Percentiles rank a stretch among this genome's conserved stretches.
Conservation (phyloP, 2,888 invertebrate genomes). For the Bembecia ichneumoniformis region DNA sequence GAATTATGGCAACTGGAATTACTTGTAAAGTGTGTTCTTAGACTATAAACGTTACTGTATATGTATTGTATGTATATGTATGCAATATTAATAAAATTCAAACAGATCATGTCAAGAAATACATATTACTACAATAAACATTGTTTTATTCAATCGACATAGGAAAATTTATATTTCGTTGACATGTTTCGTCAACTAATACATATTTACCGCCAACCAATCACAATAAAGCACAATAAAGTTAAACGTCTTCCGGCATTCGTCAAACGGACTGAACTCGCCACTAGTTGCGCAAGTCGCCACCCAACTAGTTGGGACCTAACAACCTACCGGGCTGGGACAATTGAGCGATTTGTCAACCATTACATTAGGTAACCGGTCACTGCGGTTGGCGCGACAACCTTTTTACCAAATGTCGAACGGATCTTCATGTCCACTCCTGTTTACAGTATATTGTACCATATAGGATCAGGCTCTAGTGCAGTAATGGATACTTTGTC, state of each 20-base stretch:
- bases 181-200: conserved; percentile 21
- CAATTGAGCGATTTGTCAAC: conserved; percentile 72
- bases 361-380: conserved; percentile 55
- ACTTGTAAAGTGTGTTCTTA: no score
- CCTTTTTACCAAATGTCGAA: conserved; percentile 29
- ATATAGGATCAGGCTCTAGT: conserved; percentile 34
- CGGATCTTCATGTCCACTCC: conserved; percentile 30
- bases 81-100: no score
- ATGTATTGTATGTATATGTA: no score
- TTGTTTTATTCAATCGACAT: not conserved
- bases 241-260: conserved; percentile 60
- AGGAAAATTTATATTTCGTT: not conserved
- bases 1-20: no score
- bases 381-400: conserved; percentile 33
- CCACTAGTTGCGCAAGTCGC: conserved; percentile 48
- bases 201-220: conserved; percentile 39
- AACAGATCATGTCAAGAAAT: no score
- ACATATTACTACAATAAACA: no score
- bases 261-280: conserved; percentile 42
- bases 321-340: conserved; percentile 42
- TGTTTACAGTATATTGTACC: conserved; percentile 36
- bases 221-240: conserved; percentile 60
- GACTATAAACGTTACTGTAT: no score
- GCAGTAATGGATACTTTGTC: conserved; percentile 55
- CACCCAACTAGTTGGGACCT: conserved; percentile 49